These are phyloP conservation scores for Lytechinus pictus DNA, from an alignment of 35 echinoderm and acorn worm genomes.

Conservation along the genomic window DNA sequence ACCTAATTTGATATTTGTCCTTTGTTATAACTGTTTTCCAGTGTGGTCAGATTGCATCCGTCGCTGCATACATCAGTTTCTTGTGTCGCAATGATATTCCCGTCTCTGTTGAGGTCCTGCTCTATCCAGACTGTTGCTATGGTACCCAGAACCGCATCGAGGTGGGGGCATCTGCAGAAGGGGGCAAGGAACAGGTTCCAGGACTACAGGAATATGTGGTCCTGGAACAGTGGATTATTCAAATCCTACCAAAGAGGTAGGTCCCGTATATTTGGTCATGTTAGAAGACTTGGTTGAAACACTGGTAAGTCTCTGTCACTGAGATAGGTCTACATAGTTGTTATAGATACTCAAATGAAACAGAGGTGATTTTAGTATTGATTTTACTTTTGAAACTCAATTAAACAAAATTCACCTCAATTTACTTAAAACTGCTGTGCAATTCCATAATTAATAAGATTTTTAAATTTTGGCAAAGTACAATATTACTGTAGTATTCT, in stretches of 20 bases:
- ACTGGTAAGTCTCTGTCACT: no score
- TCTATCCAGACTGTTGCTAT: conserved; percentile 91
- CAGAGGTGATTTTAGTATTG: no score
- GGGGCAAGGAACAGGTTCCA: conserved; percentile 41
- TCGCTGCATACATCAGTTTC: conserved; percentile 75
- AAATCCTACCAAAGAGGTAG: conserved; percentile 90
- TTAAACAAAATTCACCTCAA: no score
- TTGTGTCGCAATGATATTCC: conserved; percentile 93
- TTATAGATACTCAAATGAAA: no score
- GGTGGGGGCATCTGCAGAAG: conserved; percentile 69
- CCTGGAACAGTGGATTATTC: conserved; percentile 95
- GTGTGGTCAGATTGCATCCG: conserved; percentile 85
- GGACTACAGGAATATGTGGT: conserved; percentile 60
- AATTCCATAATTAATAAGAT: no score
- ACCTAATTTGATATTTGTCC: background rate
- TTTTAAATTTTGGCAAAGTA: no score
- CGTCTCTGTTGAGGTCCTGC: conserved; percentile 90
- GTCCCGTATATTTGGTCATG: background rate
- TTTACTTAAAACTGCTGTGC: no score
- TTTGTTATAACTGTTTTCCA: conserved; percentile 27
- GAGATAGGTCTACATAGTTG: no score
- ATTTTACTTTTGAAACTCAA: no score
- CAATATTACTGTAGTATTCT: no score
- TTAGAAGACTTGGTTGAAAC: no score
- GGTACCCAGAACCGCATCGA: conserved; percentile 57